Evolutionary conservation across 2,113 vertebrate species (phyloP), one percentile per base, ranked within the genome.

Genomic region (Hiodon tergisus): DNA sequence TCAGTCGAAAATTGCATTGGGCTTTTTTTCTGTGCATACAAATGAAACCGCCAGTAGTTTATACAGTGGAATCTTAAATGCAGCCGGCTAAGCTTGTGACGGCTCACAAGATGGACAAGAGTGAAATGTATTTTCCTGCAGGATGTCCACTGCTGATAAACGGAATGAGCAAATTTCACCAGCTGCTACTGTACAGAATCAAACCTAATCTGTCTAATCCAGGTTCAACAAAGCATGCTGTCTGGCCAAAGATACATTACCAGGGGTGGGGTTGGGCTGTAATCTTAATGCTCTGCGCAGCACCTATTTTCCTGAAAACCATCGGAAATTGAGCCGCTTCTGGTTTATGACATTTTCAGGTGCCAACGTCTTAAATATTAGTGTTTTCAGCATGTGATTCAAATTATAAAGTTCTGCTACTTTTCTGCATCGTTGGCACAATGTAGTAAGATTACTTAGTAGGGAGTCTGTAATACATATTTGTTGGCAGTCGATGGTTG

Each of bases 151-250:
- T 6, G 4, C 61, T 66, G 72, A 73, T 73, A 55, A 74, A 54
- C n/a, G 5, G 53, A n/a, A 57, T 31, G 31, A 48, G 62, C 72
- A 8, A 54, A 17, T n/a, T n/a, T 51, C 51, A 47, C 52, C 50
- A 66, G 63, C 63, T 3, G 63, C 16, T 66, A 17, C 63, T 3
- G 63, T 11, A 11, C 17, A 5, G 14, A 66, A 14, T 74, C 16
- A 16, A 63, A 65, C 47, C 54, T 73, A 73, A 73, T 73, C 61
- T 7, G 4, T 13, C 14, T 63, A 67, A 74, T 74, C 52, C 72
- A 74, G 60, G 13, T n/a, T 31, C 58, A 54, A 11, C 16, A 16
- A 65, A 31, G 17, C 13, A 51, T 10, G 61, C 58, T 51, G 58
- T 51, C 31, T 66, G 61, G 71, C 9, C 59, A 31, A 66, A 17